These are phyloP conservation scores for Cloeon dipterum DNA, from an alignment of 2,888 invertebrate genomes.

Conservation along the genomic window DNA sequence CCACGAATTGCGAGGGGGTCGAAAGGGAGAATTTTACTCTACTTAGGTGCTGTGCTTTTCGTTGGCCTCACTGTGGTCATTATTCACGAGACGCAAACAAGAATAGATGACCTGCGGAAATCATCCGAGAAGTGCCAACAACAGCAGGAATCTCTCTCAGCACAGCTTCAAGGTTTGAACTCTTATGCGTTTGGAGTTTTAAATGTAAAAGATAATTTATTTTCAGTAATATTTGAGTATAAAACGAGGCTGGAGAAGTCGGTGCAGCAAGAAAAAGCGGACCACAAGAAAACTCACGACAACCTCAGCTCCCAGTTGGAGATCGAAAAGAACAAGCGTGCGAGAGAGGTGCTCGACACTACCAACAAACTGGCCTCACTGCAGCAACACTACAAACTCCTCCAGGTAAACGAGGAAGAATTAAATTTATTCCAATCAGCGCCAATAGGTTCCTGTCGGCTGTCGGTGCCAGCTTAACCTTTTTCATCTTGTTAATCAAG, in stretches of 20 bases:
- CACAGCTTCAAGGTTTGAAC: slow-evolving; percentile 29
- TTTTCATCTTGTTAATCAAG: background rate
- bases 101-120: slow-evolving; percentile 28
- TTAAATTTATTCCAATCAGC: background rate
- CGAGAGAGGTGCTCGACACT: slow-evolving; percentile 24
- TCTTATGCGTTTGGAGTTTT: background rate
- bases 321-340: slow-evolving; percentile 23
- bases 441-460: background rate
- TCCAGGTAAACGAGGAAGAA: slow-evolving; percentile 16
- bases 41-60: slow-evolving; percentile 24
- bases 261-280: slow-evolving; percentile 27
- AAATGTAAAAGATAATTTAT: slow-evolving; percentile 2
- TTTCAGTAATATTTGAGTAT: slow-evolving; percentile 30
- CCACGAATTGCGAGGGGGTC: slow-evolving; percentile 30
- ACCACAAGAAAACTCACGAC: slow-evolving; percentile 25
- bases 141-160: slow-evolving; percentile 30
- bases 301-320: slow-evolving; percentile 22
- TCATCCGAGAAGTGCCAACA: slow-evolving; percentile 27
- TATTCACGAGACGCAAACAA: slow-evolving; percentile 30
- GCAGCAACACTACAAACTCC: slow-evolving; percentile 27
- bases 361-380: slow-evolving; percentile 27
- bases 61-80: slow-evolving; percentile 28
- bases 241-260: slow-evolving; percentile 31
- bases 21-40: slow-evolving; percentile 29
- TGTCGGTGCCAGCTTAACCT: background rate